Percentiles rank a stretch among this genome's conserved stretches.
Evolutionary conservation across 2,888 invertebrate genomes (phyloP).

Genomic region (Pseudococcus jackbeardsleyi): DNA sequence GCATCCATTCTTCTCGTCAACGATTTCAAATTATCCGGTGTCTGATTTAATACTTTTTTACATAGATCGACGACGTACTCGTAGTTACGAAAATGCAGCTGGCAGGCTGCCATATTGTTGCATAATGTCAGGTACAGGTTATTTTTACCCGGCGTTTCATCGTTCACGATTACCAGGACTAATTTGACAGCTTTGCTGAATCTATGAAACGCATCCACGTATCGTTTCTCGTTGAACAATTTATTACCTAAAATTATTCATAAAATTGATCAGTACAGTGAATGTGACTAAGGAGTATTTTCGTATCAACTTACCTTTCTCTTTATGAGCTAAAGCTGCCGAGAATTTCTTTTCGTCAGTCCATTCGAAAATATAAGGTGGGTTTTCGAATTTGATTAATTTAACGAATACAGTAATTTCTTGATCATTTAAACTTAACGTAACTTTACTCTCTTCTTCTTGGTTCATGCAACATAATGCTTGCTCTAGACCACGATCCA

Average conservation of each 20-base stretch:
- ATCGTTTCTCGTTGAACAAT: conserved; percentile 76
- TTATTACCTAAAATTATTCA: conserved; percentile 72
- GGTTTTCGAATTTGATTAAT: conserved; percentile 66
- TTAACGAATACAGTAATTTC: conserved; percentile 64
- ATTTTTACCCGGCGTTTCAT: conserved; percentile 36
- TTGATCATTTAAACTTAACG: conserved; percentile 60
- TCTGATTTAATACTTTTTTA: conserved; percentile 71
- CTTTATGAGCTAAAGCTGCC: conserved; percentile 73
- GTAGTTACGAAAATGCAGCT: conserved; percentile 79
- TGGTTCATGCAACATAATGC: conserved; percentile 68
- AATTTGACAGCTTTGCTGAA: conserved; percentile 83
- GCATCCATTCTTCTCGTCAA: conserved; percentile 73
- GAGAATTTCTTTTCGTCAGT: conserved; percentile 73
- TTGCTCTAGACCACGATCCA: conserved; percentile 68
- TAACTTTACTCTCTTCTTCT: conserved; percentile 67
- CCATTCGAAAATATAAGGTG: conserved; percentile 74
- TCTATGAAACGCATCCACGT: conserved; percentile 79
- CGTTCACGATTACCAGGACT: conserved; percentile 71
- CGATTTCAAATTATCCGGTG: conserved; percentile 72
- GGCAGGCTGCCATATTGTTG: conserved; percentile 87
- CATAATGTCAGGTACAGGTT: conserved; percentile 74
- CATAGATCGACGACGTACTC: conserved; percentile 78
- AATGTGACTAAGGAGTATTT: neutral
- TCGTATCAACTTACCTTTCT: conserved; percentile 67
- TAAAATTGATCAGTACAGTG: neutral